Conservation (phyloP, 2,113 vertebrate genomes). For the Odobenus rosmarus region DNA sequence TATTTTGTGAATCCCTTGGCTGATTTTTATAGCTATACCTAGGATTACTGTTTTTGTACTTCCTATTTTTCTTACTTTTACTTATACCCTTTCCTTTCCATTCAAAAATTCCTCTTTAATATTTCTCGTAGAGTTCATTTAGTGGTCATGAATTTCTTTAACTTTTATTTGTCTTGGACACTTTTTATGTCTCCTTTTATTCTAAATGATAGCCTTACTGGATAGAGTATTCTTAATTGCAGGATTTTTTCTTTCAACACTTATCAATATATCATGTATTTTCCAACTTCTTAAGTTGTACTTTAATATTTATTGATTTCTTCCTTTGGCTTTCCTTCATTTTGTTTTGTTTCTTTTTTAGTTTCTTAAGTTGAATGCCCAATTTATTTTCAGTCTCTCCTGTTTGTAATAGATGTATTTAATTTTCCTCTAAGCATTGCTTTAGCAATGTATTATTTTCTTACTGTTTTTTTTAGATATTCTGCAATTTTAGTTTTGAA, state of each 20-base stretch:
- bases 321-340: neutral
- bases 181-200: neutral
- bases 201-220: neutral
- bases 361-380: neutral
- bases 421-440: neutral
- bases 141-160: neutral
- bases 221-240: neutral
- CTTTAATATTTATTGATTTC: constrained; percentile 18
- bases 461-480: neutral
- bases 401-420: neutral
- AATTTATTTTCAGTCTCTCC: constrained; percentile 22
- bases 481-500: neutral
- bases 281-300: neutral
- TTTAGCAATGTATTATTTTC: neutral
- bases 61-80: neutral
- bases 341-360: constrained; percentile 26
- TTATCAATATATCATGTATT: neutral
- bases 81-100: neutral
- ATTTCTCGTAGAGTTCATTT: neutral
- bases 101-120: neutral
- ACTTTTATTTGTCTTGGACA: neutral
- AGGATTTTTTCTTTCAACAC: neutral
- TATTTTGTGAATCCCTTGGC: neutral
- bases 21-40: neutral
- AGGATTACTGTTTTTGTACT: neutral